These are phyloP conservation scores for Probosciger aterrimus DNA, from an alignment of 2,113 vertebrate species.

Conservation along the genomic window DNA sequence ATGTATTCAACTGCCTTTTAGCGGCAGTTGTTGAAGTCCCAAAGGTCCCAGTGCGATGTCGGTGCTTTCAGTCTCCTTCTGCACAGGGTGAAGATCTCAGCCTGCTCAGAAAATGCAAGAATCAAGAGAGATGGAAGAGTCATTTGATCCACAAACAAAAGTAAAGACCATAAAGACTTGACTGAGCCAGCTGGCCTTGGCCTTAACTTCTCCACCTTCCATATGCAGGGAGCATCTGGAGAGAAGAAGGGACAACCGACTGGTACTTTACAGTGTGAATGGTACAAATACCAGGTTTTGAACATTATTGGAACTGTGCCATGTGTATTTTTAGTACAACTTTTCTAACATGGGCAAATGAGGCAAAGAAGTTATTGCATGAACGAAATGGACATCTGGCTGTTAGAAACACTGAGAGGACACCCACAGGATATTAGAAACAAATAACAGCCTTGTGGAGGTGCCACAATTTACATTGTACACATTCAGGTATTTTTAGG, in stretches of 20 bases:
- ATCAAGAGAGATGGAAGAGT: not conserved
- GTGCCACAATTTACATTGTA: not conserved
- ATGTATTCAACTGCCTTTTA: not conserved
- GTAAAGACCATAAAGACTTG: not conserved
- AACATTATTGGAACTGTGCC: not conserved
- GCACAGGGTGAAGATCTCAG: not conserved
- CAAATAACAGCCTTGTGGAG: not conserved
- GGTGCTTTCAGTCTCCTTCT: not conserved
- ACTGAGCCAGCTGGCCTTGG: not conserved
- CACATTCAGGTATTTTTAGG: not conserved
- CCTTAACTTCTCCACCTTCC: not conserved
- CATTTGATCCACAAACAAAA: not conserved
- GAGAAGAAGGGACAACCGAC: not conserved
- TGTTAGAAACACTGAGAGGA: not conserved
- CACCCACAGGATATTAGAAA: not conserved
- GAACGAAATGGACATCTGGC: not conserved
- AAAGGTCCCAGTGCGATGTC: fast-evolving
- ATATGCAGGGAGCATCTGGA: not conserved
- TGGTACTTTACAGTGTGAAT: not conserved
- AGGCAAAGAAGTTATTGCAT: not conserved
- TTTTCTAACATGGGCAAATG: not conserved
- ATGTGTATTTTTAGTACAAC: not conserved
- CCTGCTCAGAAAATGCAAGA: not conserved
- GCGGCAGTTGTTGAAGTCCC: not conserved
- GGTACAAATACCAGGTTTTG: not conserved